Percentiles rank a stretch among this genome's conserved stretches.
phyloP scores from a whole-genome alignment of 2,888 invertebrate genomes.

The Cataglyphis livida region DNA sequence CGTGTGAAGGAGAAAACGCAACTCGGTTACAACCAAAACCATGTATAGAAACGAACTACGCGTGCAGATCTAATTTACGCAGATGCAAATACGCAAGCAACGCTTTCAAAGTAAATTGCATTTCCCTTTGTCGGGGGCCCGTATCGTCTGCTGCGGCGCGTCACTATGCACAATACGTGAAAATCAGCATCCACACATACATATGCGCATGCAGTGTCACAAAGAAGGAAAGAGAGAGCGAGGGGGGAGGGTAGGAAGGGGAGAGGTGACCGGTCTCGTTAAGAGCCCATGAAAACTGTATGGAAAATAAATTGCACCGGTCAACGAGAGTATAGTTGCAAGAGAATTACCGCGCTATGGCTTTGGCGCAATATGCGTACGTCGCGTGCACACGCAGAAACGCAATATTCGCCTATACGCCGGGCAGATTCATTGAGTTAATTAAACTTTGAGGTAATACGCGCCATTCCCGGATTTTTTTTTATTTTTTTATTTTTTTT shows the following conservation, averaged over 20 bases:
- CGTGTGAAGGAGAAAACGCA: slow-evolving; percentile 3
- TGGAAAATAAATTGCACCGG: slow-evolving; percentile 75
- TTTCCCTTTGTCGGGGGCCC: slow-evolving; percentile 56
- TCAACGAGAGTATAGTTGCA: slow-evolving; percentile 47
- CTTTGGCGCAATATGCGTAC: slow-evolving; percentile 42
- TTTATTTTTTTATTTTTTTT: background rate
- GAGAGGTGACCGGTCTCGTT: slow-evolving; percentile 72
- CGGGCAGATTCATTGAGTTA: slow-evolving; percentile 69
- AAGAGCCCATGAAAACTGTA: slow-evolving; percentile 77
- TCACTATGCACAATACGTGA: slow-evolving; percentile 44
- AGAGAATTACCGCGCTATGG: slow-evolving; percentile 63
- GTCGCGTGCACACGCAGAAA: slow-evolving; percentile 28
- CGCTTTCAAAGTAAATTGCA: slow-evolving; percentile 60
- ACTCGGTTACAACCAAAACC: slow-evolving; percentile 42
- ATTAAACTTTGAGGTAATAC: slow-evolving; percentile 70
- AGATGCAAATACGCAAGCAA: slow-evolving; percentile 37
- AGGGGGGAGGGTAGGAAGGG: background rate
- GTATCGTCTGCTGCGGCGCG: slow-evolving; percentile 41
- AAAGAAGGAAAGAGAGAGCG: background rate
- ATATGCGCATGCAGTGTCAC: slow-evolving; percentile 3
- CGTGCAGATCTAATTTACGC: slow-evolving; percentile 53
- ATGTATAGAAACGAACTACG: slow-evolving; percentile 51
- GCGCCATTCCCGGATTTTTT: slow-evolving; percentile 46
- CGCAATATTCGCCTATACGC: background rate
- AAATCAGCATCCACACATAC: slow-evolving; percentile 58